Base-by-base conservation (phyloP, 2,113 vertebrate genomes). In the Hemibagrus wyckioides region DNA sequence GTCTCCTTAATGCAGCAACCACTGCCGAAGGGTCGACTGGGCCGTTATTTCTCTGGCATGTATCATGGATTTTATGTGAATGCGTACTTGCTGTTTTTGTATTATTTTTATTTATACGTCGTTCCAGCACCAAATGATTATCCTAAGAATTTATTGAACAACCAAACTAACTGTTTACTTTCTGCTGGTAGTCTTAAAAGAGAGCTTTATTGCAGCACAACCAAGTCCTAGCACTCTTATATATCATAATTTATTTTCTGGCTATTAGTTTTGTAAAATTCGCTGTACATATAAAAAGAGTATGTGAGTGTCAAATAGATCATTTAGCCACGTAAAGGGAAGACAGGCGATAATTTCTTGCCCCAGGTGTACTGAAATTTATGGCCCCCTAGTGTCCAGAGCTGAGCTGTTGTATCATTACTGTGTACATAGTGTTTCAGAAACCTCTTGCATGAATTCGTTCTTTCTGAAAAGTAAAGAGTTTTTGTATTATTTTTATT, bases 41-140 rank as follows among this genome's bases (percentile, higher is more conserved):
- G n/a, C 6, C n/a, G 6, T 48, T 48, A 48, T 30, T 30, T 79
- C 5, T 79, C 39, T 80, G 52, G 21, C 19, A 54, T 67, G 21
- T 44, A 39, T 50, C 39, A 57, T 84, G 6, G 39, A 48, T 63
- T 61, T 52, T 44, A 48, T 82, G 30, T 63, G 54, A 79, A 73
- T 41, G 17, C 44, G 6, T 36, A 80, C 39, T n/a, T n/a, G n/a
- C n/a, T 86, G 17, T 69, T 79, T 15, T 44, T 48, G 28, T 48
- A 25, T 30, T 57, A 11, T 50, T 85, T n/a, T 80, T 67, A 82
- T 82, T 88, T 76, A 52, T 89, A 83, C 48, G 67, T 89, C 8
- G 57, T 75, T 28, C 82, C 84, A 33, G 1, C 76, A 63, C 59
- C 48, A 79, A 57, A 71, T 83, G 11, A 14, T 48, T 48, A 28